A percentile compares a stretch with the other conserved stretches of the same genome.
phyloP scores from a whole-genome alignment of 2,797 vertebrate species.

The Mormyrops boulengeri region DNA sequence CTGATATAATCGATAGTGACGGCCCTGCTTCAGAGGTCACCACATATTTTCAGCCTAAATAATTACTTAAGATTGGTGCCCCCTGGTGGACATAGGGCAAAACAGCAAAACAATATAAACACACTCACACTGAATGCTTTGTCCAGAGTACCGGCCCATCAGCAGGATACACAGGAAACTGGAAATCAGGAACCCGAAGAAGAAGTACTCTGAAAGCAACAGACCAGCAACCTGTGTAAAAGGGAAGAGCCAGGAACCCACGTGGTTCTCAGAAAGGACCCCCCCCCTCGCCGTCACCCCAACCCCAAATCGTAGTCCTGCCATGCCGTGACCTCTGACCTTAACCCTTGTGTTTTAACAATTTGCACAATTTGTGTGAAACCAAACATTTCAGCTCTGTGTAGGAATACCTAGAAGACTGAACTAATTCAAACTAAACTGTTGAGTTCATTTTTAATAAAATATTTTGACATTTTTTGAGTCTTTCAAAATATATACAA shows the following conservation, averaged over 20 bases:
- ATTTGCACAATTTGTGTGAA: neutral
- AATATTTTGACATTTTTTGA: neutral
- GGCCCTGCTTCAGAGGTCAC: neutral
- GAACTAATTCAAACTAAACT: neutral
- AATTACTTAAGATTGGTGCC: neutral
- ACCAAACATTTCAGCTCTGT: neutral
- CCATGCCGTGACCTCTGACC: neutral
- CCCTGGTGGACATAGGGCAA: neutral
- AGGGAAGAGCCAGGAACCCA: neutral
- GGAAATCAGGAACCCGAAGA: conserved; percentile 31
- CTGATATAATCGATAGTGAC: neutral
- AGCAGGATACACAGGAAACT: conserved; percentile 22
- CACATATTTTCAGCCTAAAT: neutral
- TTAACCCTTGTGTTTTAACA: neutral
- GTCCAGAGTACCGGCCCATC: conserved; percentile 15
- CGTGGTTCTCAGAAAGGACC: neutral
- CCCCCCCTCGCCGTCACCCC: neutral
- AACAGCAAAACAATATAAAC: neutral
- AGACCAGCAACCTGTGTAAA: neutral
- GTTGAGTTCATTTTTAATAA: neutral
- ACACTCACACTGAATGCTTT: conserved; percentile 20
- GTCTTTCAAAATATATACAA: neutral
- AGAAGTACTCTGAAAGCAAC: conserved; percentile 25
- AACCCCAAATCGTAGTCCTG: neutral
- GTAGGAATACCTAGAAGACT: neutral